Conservation (phyloP, 2,797 vertebrate species). For the Hypotaenidia okinawae region DNA sequence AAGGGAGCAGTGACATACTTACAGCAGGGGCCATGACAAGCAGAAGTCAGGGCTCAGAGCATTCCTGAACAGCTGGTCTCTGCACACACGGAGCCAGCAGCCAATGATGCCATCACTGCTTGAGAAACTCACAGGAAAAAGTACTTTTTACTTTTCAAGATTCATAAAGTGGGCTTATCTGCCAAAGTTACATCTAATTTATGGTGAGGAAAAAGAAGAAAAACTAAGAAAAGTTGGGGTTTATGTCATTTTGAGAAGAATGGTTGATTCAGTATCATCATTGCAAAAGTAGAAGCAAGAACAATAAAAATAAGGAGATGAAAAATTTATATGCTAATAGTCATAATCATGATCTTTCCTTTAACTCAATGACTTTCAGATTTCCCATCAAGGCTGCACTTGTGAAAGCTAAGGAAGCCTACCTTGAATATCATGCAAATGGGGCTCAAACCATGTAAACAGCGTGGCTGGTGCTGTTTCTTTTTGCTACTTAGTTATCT, state of each 20-base stretch:
- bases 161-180: background rate
- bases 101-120: background rate
- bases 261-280: background rate
- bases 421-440: background rate
- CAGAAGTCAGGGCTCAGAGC: background rate
- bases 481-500: background rate
- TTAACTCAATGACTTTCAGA: background rate
- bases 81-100: background rate
- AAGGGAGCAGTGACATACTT: slow-evolving; percentile 63
- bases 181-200: background rate
- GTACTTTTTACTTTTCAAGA: background rate
- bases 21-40: background rate
- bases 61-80: slow-evolving; percentile 51
- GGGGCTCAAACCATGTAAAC: background rate
- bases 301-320: too few relatives aligned
- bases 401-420: background rate
- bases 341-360: background rate
- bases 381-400: background rate
- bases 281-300: background rate
- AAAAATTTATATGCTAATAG: background rate
- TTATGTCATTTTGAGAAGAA: background rate
- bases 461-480: background rate
- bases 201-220: background rate
- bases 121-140: background rate
- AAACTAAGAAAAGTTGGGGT: too few relatives aligned